Evolutionary conservation across 1,140 invertebrate species (phyloP).

Genomic region (Propsilocerus akamusi): DNA sequence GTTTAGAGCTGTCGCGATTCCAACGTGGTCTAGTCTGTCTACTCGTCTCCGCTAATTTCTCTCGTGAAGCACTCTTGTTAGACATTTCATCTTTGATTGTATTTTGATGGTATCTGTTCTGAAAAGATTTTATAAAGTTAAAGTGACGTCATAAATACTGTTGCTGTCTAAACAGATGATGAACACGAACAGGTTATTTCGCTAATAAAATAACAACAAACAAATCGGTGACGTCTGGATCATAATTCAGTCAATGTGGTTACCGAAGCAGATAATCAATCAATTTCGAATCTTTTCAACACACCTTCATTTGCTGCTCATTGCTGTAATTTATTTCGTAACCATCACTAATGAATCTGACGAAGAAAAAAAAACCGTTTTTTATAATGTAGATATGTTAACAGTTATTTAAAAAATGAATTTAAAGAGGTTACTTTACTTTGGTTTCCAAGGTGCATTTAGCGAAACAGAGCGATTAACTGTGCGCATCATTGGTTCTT

Average conservation of each 20-base stretch:
- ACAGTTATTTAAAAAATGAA: not conserved
- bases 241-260: no score
- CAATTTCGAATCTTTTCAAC: constrained; percentile 1
- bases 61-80: no score
- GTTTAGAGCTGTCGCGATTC: no score
- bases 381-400: no score
- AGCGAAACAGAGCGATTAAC: constrained; percentile 68
- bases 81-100: no score
- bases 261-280: not conserved
- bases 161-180: not conserved
- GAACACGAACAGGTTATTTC: not conserved
- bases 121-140: constrained; percentile 13
- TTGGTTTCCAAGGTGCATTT: constrained; percentile 63
- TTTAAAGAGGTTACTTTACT: constrained; percentile 20
- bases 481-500: constrained; percentile 46
- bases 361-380: not conserved
- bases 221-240: no score
- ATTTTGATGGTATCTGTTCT: not conserved
- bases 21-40: no score
- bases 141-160: constrained; percentile 15
- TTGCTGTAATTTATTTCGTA: constrained; percentile 66
- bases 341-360: constrained; percentile 33
- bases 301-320: constrained; percentile 31
- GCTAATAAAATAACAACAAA: not conserved
- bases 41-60: no score